These are phyloP conservation scores for Meteorus sp. DNA, from an alignment of 1,140 invertebrate species.

Conservation along the genomic window DNA sequence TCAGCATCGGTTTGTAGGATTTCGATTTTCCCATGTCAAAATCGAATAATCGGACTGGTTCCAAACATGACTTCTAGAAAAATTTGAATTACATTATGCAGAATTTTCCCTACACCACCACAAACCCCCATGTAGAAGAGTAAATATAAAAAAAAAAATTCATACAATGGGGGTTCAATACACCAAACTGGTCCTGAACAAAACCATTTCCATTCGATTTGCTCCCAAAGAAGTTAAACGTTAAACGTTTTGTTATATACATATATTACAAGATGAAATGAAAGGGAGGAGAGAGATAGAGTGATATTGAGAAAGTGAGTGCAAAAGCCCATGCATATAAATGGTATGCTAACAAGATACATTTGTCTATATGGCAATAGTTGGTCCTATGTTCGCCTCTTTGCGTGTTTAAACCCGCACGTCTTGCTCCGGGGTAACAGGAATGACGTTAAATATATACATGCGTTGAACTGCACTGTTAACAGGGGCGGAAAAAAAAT, in stretches of 20 bases:
- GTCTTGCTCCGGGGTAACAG: slow-evolving; percentile 18
- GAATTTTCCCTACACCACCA: too few species aligned
- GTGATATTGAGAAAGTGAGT: slow-evolving; percentile 42
- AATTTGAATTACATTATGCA: too few species aligned
- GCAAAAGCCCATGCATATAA: slow-evolving; percentile 51
- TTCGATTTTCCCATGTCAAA: too few species aligned
- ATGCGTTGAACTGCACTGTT: not conserved
- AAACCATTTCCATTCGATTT: slow-evolving; percentile 54
- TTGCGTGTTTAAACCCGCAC: slow-evolving; percentile 24
- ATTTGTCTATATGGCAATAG: slow-evolving; percentile 54
- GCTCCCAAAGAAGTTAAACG: slow-evolving; percentile 46
- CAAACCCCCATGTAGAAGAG: not conserved
- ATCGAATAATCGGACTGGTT: too few species aligned
- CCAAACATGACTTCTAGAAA: too few species aligned
- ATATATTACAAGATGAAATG: slow-evolving; percentile 10
- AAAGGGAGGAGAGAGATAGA: slow-evolving; percentile 1
- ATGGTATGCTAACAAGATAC: slow-evolving; percentile 58
- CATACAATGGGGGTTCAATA: not conserved
- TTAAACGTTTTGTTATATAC: slow-evolving; percentile 44
- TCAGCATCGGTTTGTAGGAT: too few species aligned
- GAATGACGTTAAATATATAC: slow-evolving; percentile 12
- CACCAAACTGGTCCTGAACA: slow-evolving; percentile 7
- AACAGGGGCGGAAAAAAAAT: slow-evolving; percentile 9
- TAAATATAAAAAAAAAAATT: too few species aligned
- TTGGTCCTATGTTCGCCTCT: slow-evolving; percentile 31